Percentiles rank a stretch among this genome's conserved stretches.
Evolutionary conservation across 2,888 invertebrate genomes (phyloP).

Genomic region (Miltochrista miniata): DNA sequence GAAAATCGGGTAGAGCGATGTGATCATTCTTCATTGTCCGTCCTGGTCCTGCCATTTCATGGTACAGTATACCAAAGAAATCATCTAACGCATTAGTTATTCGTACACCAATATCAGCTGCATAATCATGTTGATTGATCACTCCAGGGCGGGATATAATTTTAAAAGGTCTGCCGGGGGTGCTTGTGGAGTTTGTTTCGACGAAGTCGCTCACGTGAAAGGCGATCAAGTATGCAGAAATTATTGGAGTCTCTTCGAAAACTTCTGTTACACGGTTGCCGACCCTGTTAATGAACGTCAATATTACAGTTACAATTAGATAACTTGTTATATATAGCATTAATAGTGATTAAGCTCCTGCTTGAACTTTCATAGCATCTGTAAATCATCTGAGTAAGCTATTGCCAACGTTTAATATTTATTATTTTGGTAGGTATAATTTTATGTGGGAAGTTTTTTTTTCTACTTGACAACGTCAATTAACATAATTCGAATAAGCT

Average conservation of each 20-base stretch:
- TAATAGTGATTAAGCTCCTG: no score
- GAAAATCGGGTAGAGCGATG: constrained; percentile 90
- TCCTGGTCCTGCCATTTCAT: constrained; percentile 79
- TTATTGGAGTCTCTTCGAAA: constrained; percentile 84
- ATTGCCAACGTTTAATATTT: no score
- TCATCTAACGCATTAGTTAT: constrained; percentile 80
- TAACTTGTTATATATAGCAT: neutral
- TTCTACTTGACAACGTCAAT: no score
- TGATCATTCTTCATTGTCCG: constrained; percentile 85
- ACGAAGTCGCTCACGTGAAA: constrained; percentile 92
- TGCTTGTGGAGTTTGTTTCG: constrained; percentile 52
- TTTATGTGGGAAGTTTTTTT: no score
- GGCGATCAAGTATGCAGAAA: constrained; percentile 93
- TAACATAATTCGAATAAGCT: no score
- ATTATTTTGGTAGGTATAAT: no score
- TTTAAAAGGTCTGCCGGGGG: constrained; percentile 56
- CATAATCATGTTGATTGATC: constrained; percentile 65
- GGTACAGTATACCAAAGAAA: constrained; percentile 81
- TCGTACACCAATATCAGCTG: constrained; percentile 70
- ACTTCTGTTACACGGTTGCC: constrained; percentile 56
- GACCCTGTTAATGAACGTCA: constrained; percentile 29
- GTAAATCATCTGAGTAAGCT: no score
- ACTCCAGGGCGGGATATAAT: constrained; percentile 72
- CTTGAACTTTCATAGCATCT: no score
- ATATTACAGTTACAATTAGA: neutral